Percentiles rank a stretch among this genome's conserved stretches.
Evolutionary conservation across 2,888 invertebrate genomes (phyloP).

Genomic region (Neuroscelio doddi): DNA sequence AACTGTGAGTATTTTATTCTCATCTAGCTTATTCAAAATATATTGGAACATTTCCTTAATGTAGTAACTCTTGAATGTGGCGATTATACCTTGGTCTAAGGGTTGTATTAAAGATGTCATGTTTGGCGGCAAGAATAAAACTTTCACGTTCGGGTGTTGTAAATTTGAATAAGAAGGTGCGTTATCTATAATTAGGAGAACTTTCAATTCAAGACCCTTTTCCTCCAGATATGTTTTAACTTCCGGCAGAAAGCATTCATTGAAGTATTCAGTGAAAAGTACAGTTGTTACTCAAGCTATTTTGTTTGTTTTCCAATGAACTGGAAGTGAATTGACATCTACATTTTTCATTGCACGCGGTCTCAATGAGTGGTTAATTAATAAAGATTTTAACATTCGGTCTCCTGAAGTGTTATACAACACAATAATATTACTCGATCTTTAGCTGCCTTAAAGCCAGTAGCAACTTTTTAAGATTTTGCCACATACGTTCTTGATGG

Average conservation of each 20-base stretch:
- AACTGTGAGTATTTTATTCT: constrained; percentile 34
- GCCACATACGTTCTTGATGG: constrained; percentile 55
- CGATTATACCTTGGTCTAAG: constrained; percentile 56
- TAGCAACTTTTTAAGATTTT: constrained; percentile 55
- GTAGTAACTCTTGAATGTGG: constrained; percentile 56
- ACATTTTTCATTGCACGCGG: constrained; percentile 54
- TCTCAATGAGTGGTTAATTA: constrained; percentile 53
- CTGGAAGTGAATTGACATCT: constrained; percentile 49
- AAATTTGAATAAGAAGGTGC: constrained; percentile 50
- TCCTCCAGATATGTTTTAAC: constrained; percentile 38
- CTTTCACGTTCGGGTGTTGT: constrained; percentile 49
- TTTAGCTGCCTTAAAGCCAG: constrained; percentile 55
- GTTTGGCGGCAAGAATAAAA: constrained; percentile 53
- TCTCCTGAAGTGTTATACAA: constrained; percentile 56
- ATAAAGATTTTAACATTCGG: constrained; percentile 53
- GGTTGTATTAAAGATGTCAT: constrained; percentile 56
- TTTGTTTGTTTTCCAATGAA: constrained; percentile 54
- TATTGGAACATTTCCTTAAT: constrained; percentile 46
- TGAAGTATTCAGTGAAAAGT: constrained; percentile 30
- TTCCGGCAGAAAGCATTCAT: constrained; percentile 45
- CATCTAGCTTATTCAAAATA: constrained; percentile 48
- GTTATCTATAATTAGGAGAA: constrained; percentile 49
- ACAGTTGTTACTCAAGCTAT: constrained; percentile 52
- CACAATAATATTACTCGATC: constrained; percentile 56
- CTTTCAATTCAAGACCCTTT: constrained; percentile 46